A percentile compares a stretch with the other conserved stretches of the same genome.
Evolutionary conservation across 2,113 vertebrate species (phyloP).

Genomic region (Eulemur macaco): DNA sequence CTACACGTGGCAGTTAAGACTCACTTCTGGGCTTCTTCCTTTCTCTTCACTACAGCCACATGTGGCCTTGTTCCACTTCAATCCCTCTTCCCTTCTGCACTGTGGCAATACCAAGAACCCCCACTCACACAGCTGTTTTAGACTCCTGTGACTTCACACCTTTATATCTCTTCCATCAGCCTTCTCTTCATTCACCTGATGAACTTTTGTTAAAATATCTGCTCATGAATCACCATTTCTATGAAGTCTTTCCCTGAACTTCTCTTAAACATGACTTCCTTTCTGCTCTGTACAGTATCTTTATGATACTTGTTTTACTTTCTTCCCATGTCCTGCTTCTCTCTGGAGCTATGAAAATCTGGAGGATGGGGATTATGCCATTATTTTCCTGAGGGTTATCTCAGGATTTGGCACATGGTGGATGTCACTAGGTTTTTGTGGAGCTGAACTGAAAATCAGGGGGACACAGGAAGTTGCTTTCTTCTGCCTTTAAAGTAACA

Average conservation of each 20-base stretch:
- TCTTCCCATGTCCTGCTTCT: background rate
- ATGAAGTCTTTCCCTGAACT: slow-evolving; percentile 1
- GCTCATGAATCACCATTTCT: slow-evolving; percentile 36
- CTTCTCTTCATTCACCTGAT: background rate
- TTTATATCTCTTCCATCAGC: background rate
- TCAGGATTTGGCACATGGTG: background rate
- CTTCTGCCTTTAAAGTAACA: background rate
- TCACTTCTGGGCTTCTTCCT: background rate
- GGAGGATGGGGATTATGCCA: background rate
- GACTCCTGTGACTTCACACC: background rate
- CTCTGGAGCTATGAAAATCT: background rate
- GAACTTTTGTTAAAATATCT: slow-evolving; percentile 51
- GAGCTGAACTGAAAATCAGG: background rate
- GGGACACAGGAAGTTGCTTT: background rate
- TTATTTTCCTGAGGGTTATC: background rate
- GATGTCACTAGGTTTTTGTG: background rate
- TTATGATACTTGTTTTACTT: background rate
- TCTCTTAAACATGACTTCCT: slow-evolving; percentile 20
- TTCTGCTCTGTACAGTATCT: background rate
- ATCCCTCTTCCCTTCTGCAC: background rate
- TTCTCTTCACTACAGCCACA: background rate
- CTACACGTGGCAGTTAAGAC: background rate
- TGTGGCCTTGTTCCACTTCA: background rate
- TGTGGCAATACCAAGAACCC: background rate
- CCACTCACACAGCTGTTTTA: background rate